These are phyloP conservation scores for Puma concolor DNA, from an alignment of 2,113 vertebrate genomes.

Conservation along the genomic window DNA sequence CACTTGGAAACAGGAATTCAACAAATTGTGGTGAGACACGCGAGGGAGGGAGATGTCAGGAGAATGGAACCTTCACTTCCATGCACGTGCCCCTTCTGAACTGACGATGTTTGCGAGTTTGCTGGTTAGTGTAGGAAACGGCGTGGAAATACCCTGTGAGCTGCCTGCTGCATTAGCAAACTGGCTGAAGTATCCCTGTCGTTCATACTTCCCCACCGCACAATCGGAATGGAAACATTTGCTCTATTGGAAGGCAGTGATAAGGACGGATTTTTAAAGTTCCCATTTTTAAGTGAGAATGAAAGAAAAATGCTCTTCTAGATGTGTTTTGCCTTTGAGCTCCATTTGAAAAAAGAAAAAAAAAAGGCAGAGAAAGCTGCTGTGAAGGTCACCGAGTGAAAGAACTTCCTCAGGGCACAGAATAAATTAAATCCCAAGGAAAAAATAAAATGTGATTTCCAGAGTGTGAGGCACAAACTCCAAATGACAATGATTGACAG, in stretches of 20 bases:
- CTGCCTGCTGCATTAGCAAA: slow-evolving; percentile 1
- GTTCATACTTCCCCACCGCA: slow-evolving; percentile 70
- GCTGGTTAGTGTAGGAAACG: background rate
- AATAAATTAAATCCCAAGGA: slow-evolving; percentile 99
- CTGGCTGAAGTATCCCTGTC: slow-evolving; percentile 10
- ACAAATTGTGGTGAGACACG: background rate
- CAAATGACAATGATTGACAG: slow-evolving; percentile 99
- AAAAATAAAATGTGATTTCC: slow-evolving; percentile 99
- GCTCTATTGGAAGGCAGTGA: slow-evolving; percentile 80
- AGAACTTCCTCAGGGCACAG: slow-evolving; percentile 99
- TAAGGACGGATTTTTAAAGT: slow-evolving; percentile 83
- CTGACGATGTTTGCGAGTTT: background rate
- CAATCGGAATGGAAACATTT: slow-evolving; percentile 81
- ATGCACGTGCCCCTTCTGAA: background rate
- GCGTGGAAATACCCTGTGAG: background rate
- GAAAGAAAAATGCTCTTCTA: slow-evolving; percentile 87
- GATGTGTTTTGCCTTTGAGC: slow-evolving; percentile 89
- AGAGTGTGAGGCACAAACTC: slow-evolving; percentile 96
- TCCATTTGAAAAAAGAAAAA: slow-evolving; percentile 83
- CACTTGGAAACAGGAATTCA: background rate
- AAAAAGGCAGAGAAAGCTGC: slow-evolving; percentile 90
- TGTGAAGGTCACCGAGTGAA: slow-evolving; percentile 99
- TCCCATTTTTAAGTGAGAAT: slow-evolving; percentile 83
- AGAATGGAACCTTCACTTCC: background rate
- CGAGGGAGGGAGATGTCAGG: background rate